These are phyloP conservation scores for Corydoras maculifer DNA, from an alignment of 2,113 vertebrate genomes.

Conservation along the genomic window DNA sequence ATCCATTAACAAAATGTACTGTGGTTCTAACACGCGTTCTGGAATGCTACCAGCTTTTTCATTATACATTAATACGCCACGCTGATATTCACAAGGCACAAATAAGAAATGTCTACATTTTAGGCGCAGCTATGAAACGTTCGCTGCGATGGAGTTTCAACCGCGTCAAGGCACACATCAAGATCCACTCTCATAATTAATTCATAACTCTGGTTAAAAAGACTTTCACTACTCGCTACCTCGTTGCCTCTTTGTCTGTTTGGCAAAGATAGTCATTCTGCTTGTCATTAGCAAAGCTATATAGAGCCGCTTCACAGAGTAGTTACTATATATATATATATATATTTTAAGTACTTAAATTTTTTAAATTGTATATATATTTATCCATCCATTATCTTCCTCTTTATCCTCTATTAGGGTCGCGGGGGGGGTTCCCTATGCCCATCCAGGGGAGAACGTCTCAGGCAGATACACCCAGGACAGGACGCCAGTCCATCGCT, in stretches of 20 bases:
- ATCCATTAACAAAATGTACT: constrained; percentile 20
- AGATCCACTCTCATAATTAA: constrained; percentile 39
- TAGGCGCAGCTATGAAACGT: constrained; percentile 17
- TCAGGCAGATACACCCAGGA: no score
- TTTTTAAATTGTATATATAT: no score
- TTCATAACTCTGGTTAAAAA: constrained; percentile 61
- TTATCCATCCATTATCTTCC: no score
- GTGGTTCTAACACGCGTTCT: constrained; percentile 20
- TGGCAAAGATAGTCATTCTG: constrained; percentile 11
- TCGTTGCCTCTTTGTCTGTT: constrained; percentile 14
- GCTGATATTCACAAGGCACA: constrained; percentile 22
- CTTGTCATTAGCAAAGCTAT: constrained; percentile 10
- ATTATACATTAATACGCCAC: constrained; percentile 64
- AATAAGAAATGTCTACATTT: constrained; percentile 27
- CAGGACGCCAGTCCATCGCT: no score
- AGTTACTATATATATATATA: no score
- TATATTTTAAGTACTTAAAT: no score
- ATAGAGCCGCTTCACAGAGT: not conserved
- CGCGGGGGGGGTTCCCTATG: no score
- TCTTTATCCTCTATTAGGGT: no score
- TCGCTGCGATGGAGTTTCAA: constrained; percentile 26
- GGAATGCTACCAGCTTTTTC: constrained; percentile 38
- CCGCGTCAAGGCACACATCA: constrained; percentile 36
- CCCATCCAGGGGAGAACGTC: no score
- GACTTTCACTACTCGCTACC: constrained; percentile 29